Percentiles rank a stretch among this genome's conserved stretches.
These are phyloP conservation scores for Odontamblyopus lacepedii DNA, from an alignment of 2,797 vertebrate species.

Conservation along the genomic window DNA sequence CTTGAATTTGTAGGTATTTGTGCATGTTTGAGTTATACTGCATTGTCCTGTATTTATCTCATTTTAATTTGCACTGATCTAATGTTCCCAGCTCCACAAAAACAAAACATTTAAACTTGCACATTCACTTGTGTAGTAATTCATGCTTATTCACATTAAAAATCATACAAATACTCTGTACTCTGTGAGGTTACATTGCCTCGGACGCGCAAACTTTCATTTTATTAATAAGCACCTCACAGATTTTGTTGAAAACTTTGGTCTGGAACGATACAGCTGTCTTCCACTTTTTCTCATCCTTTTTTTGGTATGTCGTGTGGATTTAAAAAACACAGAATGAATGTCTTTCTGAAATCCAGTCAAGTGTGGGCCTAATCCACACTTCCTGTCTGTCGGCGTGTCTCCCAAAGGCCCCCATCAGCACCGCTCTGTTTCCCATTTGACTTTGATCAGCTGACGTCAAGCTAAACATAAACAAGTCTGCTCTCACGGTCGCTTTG, in stretches of 20 bases:
- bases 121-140: no score
- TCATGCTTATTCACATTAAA: no score
- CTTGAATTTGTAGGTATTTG: no score
- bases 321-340: constrained; percentile 12
- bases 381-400: constrained; percentile 25
- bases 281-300: not conserved
- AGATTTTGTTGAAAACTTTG: not conserved
- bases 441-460: constrained; percentile 41
- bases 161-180: no score
- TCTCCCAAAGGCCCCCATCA: constrained; percentile 41
- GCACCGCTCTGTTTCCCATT: constrained; percentile 13
- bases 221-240: not conserved
- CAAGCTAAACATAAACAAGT: constrained; percentile 19
- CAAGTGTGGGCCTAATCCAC: constrained; percentile 38
- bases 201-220: not conserved
- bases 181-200: no score
- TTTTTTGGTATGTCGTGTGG: constrained; percentile 11
- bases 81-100: no score
- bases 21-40: no score
- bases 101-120: no score
- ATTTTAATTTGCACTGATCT: no score
- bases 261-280: constrained; percentile 8
- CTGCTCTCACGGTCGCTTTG: constrained; percentile 8
- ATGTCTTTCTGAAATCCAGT: constrained; percentile 25
- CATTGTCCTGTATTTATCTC: no score